Percentiles rank a stretch among this genome's conserved stretches.
Conservation (phyloP, 2,888 invertebrate species). For the Pteria penguin region DNA sequence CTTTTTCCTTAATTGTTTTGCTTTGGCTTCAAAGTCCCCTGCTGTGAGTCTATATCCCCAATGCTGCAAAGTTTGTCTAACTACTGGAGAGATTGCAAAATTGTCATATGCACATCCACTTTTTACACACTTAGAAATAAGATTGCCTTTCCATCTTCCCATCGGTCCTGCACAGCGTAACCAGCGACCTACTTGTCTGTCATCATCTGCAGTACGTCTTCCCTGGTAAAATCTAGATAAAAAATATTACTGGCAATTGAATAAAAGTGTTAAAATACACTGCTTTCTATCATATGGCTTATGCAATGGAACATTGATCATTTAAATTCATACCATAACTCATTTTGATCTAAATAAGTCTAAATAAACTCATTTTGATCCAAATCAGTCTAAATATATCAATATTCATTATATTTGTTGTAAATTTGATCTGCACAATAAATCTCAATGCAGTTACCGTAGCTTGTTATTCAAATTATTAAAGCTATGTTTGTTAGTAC, state of each 20-base stretch:
- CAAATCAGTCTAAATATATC: too few relatives aligned
- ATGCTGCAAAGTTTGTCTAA: conserved; percentile 72
- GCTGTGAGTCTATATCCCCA: conserved; percentile 68
- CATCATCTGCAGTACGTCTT: conserved; percentile 67
- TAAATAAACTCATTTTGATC: too few relatives aligned
- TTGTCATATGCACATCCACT: conserved; percentile 64
- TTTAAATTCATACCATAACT: too few relatives aligned
- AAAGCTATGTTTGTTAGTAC: too few relatives aligned
- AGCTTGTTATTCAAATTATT: too few relatives aligned
- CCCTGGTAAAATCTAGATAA: conserved; percentile 68
- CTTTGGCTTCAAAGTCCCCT: conserved; percentile 65
- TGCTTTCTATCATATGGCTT: too few relatives aligned
- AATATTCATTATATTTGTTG: too few relatives aligned
- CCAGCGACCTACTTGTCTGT: conserved; percentile 72
- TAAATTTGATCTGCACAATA: too few relatives aligned
- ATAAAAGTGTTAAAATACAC: background rate
- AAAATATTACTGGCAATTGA: too few relatives aligned
- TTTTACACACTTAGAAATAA: conserved; percentile 70
- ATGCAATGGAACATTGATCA: too few relatives aligned
- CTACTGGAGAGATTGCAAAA: conserved; percentile 65
- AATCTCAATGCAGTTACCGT: too few relatives aligned
- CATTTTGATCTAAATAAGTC: too few relatives aligned
- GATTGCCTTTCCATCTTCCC: conserved; percentile 69
- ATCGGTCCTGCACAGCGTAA: conserved; percentile 68
- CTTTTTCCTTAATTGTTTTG: conserved; percentile 54